These are phyloP conservation scores for Okapia johnstoni DNA, from an alignment of 2,113 vertebrate genomes.

Conservation along the genomic window DNA sequence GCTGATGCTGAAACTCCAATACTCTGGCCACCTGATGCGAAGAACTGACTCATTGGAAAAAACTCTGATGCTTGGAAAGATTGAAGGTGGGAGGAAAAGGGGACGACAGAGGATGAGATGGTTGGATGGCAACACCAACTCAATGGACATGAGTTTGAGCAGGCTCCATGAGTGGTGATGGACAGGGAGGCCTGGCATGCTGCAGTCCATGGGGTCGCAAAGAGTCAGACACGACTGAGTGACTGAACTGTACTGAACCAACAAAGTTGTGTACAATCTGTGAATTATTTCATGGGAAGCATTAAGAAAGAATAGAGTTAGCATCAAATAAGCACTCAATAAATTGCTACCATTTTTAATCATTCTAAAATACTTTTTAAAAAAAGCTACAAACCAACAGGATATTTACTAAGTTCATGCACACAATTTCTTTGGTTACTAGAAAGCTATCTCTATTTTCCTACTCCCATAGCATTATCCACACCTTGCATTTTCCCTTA, in stretches of 20 bases:
- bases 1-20: not conserved
- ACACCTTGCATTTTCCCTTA: not conserved
- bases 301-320: not conserved
- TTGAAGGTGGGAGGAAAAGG: not conserved
- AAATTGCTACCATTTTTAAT: not conserved
- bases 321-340: not conserved
- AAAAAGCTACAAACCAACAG: not conserved
- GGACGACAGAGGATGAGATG: not conserved
- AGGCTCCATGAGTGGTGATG: not conserved
- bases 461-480: not conserved
- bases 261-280: not conserved
- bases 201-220: accelerated
- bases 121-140: not conserved
- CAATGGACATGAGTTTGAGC: not conserved
- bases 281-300: not conserved
- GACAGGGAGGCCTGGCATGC: not conserved
- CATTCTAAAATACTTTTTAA: not conserved
- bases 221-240: not conserved
- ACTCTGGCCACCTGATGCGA: accelerated
- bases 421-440: not conserved
- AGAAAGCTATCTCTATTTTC: not conserved
- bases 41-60: not conserved
- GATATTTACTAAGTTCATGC: not conserved
- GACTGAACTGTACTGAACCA: not conserved
- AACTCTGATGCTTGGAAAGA: not conserved